A percentile compares a stretch with the other conserved stretches of the same genome.
These are phyloP conservation scores for Ctenochaetus hawaiiensis DNA, from an alignment of 2,797 vertebrate genomes.

Conservation along the genomic window DNA sequence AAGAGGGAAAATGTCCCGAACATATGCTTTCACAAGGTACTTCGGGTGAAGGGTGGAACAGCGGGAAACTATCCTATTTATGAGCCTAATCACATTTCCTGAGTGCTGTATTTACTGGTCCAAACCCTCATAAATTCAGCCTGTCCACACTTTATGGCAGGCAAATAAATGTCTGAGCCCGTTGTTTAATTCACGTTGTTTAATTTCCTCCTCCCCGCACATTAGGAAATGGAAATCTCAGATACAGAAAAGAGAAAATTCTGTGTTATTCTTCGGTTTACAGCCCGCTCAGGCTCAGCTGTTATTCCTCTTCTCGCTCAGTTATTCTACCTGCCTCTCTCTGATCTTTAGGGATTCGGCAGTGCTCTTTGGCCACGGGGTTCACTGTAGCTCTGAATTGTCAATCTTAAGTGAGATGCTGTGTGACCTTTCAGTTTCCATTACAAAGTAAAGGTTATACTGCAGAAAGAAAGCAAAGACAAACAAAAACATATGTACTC, in stretches of 20 bases:
- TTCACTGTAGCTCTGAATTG: constrained; percentile 54
- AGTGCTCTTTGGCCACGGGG: constrained; percentile 48
- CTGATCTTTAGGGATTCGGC: constrained; percentile 52
- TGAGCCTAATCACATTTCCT: constrained; percentile 83
- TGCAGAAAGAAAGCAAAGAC: constrained; percentile 30
- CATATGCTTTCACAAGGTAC: constrained; percentile 67
- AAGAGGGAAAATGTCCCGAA: constrained; percentile 46
- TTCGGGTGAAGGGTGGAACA: constrained; percentile 76
- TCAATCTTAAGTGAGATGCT: constrained; percentile 65
- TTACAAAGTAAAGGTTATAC: constrained; percentile 73
- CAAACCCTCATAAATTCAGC: constrained; percentile 75
- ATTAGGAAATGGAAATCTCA: constrained; percentile 81
- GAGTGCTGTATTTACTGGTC: constrained; percentile 80
- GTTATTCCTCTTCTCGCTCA: constrained; percentile 36
- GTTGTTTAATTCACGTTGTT: constrained; percentile 75
- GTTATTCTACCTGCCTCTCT: constrained; percentile 48
- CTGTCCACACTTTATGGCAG: constrained; percentile 71
- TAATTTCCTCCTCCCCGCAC: constrained; percentile 76
- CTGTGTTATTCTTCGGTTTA: constrained; percentile 60
- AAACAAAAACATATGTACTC: constrained; percentile 34
- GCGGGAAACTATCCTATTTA: constrained; percentile 75
- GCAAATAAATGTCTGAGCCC: constrained; percentile 73
- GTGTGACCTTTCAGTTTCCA: constrained; percentile 75
- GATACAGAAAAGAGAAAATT: constrained; percentile 63
- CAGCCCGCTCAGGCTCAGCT: constrained; percentile 8